Evolutionary conservation across 2,888 invertebrate genomes (phyloP).

Genomic region (Drosophila siamana): DNA sequence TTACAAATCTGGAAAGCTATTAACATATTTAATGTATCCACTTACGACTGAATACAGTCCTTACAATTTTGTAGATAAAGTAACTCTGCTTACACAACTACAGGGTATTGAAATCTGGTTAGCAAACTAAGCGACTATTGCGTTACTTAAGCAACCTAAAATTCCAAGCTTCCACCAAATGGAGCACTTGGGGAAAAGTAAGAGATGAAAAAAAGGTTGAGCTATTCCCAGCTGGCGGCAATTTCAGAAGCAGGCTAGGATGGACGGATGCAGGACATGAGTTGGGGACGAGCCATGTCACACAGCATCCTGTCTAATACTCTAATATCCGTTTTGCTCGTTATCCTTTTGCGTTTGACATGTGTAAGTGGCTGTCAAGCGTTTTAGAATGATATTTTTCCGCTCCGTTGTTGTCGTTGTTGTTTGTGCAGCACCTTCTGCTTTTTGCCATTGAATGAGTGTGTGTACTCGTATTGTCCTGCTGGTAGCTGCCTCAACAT

Average conservation of each 20-base stretch:
- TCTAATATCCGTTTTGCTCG: conserved; percentile 80
- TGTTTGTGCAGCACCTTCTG: conserved; percentile 58
- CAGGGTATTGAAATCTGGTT: conserved; percentile 25
- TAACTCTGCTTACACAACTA: neutral
- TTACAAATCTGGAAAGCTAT: neutral
- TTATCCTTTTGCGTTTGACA: conserved; percentile 80
- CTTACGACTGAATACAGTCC: no score
- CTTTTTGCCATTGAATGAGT: conserved; percentile 24
- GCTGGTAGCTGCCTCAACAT: conserved; percentile 15
- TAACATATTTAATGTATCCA: no score
- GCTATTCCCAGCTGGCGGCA: conserved; percentile 49
- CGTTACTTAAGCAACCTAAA: conserved; percentile 46
- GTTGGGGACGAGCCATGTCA: conserved; percentile 53
- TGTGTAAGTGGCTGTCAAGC: conserved; percentile 81
- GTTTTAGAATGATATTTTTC: conserved; percentile 78
- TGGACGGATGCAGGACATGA: conserved; percentile 6
- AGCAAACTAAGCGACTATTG: conserved; percentile 10
- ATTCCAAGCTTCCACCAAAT: conserved; percentile 39
- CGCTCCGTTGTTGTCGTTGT: conserved; percentile 27
- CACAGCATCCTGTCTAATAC: conserved; percentile 74
- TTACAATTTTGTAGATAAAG: neutral
- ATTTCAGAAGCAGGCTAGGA: conserved; percentile 16
- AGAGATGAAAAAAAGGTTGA: conserved; percentile 30
- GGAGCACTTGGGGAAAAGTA: neutral
- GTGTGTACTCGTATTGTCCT: conserved; percentile 13